A percentile compares a stretch with the other conserved stretches of the same genome.
Conservation (phyloP, 2,113 vertebrate genomes). For the Lichenostomus cassidix region DNA sequence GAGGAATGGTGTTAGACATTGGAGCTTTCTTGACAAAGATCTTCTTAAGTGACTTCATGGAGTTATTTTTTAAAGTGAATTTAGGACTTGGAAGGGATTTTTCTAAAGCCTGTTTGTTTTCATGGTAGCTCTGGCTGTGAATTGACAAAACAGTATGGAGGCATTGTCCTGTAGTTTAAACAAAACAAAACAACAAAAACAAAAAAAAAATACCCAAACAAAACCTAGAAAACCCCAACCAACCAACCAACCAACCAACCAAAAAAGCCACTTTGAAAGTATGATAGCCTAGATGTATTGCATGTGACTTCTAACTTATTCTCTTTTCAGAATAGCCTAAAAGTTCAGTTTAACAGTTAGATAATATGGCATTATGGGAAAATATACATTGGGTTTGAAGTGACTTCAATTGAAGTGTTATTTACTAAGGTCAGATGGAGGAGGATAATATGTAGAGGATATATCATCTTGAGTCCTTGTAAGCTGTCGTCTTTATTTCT, state of each 20-base stretch:
- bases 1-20: neutral
- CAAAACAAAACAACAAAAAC: neutral
- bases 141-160: neutral
- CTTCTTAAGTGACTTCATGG: neutral
- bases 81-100: neutral
- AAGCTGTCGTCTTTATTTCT: neutral
- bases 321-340: neutral
- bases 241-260: no score
- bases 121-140: neutral
- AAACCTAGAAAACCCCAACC: no score
- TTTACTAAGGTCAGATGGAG: neutral
- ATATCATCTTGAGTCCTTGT: neutral
- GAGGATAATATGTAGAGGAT: neutral
- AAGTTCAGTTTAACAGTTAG: neutral
- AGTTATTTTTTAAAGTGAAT: neutral
- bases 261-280: neutral
- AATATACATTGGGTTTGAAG: neutral
- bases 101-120: slow-evolving; percentile 14
- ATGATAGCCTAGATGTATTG: neutral
- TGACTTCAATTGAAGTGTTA: neutral
- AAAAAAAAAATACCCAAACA: no score
- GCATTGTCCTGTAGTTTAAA: neutral
- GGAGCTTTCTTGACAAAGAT: neutral
- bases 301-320: neutral
- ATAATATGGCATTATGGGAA: neutral